These are phyloP conservation scores for Aleiodes sp. DNA, from an alignment of 1,140 invertebrate genomes.

Conservation along the genomic window DNA sequence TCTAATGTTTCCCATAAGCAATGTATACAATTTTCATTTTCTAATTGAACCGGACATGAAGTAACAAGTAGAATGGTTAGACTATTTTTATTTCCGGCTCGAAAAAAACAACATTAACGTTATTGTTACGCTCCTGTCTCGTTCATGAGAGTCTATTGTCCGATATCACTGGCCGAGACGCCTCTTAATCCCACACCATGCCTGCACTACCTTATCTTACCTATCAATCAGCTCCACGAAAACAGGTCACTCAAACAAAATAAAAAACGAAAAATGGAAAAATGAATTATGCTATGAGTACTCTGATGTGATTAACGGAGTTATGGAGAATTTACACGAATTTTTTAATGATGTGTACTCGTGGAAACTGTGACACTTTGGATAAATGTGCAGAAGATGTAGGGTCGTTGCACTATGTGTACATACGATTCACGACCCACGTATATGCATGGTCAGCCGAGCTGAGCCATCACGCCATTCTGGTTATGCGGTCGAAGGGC, in stretches of 20 bases:
- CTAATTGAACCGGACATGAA: background rate
- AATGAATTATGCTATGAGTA: too few species aligned
- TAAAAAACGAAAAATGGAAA: too few species aligned
- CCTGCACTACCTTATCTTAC: too few species aligned
- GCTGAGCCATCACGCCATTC: slow-evolving; percentile 7
- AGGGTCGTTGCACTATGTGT: slow-evolving; percentile 15
- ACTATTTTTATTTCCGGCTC: background rate
- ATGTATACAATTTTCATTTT: background rate
- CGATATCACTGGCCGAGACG: background rate
- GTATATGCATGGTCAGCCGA: slow-evolving; percentile 21
- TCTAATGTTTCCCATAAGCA: background rate
- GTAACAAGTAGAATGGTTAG: background rate
- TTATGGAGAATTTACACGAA: too few species aligned
- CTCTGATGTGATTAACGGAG: too few species aligned
- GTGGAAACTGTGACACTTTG: slow-evolving; percentile 9
- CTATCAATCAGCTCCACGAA: too few species aligned
- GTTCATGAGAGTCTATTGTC: background rate
- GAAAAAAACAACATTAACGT: background rate
- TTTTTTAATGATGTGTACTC: too few species aligned
- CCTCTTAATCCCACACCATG: too few species aligned
- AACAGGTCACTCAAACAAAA: too few species aligned
- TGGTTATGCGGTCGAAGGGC: slow-evolving; percentile 10
- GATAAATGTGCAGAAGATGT: background rate
- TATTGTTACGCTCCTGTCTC: background rate
- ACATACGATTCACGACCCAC: slow-evolving; percentile 13